phyloP scores from a whole-genome alignment of 2,888 invertebrate genomes.

The Rhabditoides inermis region DNA sequence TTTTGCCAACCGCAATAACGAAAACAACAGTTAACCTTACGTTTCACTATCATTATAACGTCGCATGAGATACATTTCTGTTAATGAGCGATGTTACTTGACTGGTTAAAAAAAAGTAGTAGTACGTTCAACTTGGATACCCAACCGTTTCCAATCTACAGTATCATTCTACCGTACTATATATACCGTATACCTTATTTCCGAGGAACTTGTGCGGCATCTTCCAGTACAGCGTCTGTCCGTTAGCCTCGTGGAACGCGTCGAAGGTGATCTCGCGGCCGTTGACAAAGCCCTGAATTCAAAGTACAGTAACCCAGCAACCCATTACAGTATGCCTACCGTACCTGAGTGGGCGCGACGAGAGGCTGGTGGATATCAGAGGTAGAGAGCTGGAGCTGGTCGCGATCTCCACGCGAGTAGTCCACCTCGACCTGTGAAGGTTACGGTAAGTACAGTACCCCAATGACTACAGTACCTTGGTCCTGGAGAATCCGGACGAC shows the following conservation, averaged over 20 bases:
- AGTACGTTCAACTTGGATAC: no score
- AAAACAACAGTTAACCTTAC: no score
- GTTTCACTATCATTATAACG: no score
- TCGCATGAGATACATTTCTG: no score
- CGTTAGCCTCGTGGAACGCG: slow-evolving; percentile 37
- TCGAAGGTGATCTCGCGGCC: slow-evolving; percentile 26
- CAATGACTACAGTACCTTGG: no score
- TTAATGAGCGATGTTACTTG: no score
- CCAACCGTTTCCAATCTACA: no score
- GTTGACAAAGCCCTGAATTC: not conserved
- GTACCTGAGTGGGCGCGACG: slow-evolving; percentile 21
- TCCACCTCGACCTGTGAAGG: slow-evolving; percentile 37
- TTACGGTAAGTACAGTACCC: no score
- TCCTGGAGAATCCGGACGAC: slow-evolving; percentile 71
- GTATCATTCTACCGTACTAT: no score
- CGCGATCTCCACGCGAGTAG: slow-evolving; percentile 42
- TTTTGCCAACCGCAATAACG: no score
- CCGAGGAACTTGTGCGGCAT: slow-evolving; percentile 75
- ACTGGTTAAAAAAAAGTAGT: no score
- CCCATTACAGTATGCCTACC: not conserved
- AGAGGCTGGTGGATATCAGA: slow-evolving; percentile 38
- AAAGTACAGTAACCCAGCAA: not conserved
- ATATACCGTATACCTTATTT: slow-evolving; percentile 61
- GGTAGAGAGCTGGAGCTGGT: slow-evolving; percentile 38
- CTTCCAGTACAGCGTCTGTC: slow-evolving; percentile 68